phyloP scores from a whole-genome alignment of 1,140 invertebrate genomes.

The Varroa destructor region DNA sequence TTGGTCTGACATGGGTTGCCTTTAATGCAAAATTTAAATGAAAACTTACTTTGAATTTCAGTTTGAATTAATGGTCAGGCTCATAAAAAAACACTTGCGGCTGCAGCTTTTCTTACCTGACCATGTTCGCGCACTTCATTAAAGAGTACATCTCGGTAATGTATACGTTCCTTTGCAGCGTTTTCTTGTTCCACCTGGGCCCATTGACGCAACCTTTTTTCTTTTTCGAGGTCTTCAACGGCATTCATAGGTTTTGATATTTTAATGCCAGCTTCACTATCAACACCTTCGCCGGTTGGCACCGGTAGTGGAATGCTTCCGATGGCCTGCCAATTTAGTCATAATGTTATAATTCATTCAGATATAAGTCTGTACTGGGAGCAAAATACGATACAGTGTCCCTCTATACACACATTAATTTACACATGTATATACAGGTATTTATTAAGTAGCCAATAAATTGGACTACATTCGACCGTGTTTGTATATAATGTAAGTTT shows the following conservation, averaged over 20 bases:
- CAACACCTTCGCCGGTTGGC: neutral
- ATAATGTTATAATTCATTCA: neutral
- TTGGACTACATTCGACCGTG: too few relatives aligned
- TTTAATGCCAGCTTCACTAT: neutral
- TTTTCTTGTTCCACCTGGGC: conserved; percentile 9
- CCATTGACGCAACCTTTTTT: neutral
- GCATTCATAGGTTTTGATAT: neutral
- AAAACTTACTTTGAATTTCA: too few relatives aligned
- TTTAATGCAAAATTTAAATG: too few relatives aligned
- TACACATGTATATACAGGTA: too few relatives aligned
- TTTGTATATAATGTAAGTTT: too few relatives aligned
- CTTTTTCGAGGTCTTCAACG: neutral
- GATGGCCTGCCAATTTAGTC: neutral
- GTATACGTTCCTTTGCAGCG: neutral
- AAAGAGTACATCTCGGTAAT: conserved; percentile 21
- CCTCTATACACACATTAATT: too few relatives aligned
- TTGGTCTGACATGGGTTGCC: too few relatives aligned
- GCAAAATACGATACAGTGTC: too few relatives aligned
- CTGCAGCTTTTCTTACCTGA: neutral
- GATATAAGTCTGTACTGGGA: too few relatives aligned
- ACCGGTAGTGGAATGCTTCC: neutral
- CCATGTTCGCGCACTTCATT: conserved; percentile 19
- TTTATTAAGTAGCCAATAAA: too few relatives aligned
- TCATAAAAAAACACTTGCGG: too few relatives aligned
- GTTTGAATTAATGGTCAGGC: too few relatives aligned